These are phyloP conservation scores for Hydriomena furcata DNA, from an alignment of 2,888 invertebrate species.

Conservation along the genomic window DNA sequence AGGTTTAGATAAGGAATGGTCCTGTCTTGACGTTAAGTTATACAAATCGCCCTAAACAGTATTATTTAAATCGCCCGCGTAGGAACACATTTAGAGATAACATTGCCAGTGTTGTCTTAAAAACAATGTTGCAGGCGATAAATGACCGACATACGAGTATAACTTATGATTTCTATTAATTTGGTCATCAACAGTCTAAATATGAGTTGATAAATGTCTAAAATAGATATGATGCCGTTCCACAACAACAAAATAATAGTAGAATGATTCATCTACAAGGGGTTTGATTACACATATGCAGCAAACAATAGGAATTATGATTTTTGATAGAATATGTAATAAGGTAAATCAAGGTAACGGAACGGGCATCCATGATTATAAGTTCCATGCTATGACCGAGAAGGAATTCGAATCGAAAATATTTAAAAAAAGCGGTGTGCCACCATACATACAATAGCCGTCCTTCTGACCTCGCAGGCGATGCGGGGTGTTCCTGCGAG, in stretches of 20 bases:
- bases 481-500: slow-evolving; percentile 91
- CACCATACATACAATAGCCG: slow-evolving; percentile 88
- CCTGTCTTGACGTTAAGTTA: no score
- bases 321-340: slow-evolving; percentile 44
- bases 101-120: no score
- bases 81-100: no score
- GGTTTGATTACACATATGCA: slow-evolving; percentile 19
- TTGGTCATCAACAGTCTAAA: slow-evolving; percentile 1
- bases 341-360: slow-evolving; percentile 24
- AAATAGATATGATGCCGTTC: slow-evolving; percentile 6
- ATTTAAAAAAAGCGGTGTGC: slow-evolving; percentile 70
- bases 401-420: slow-evolving; percentile 25
- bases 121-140: no score
- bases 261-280: slow-evolving; percentile 13
- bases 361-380: slow-evolving; percentile 20
- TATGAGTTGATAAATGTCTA: background rate
- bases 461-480: slow-evolving; percentile 92
- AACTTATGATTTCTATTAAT: no score
- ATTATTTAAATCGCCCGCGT: no score
- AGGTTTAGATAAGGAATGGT: no score
- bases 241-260: slow-evolving; percentile 8
- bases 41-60: no score
- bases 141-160: no score
- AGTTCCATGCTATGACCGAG: slow-evolving; percentile 21
- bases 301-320: slow-evolving; percentile 55